Percentiles rank a stretch among this genome's conserved stretches.
These are phyloP conservation scores for Heliangelus exortis DNA, from an alignment of 2,797 vertebrate genomes.

Conservation along the genomic window DNA sequence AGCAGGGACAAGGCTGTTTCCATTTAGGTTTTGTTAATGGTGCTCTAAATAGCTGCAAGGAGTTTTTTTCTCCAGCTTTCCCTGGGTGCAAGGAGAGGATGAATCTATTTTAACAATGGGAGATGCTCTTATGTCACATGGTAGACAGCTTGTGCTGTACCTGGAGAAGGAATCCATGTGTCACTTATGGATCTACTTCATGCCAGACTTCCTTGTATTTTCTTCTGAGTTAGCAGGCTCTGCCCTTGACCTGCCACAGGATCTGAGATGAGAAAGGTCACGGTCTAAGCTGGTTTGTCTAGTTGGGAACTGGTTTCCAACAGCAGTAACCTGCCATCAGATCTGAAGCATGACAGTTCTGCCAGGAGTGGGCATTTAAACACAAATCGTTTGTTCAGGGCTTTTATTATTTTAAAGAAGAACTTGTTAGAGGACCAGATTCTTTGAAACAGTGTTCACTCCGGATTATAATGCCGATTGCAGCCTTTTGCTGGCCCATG, in stretches of 20 bases:
- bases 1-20: background rate
- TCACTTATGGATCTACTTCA: background rate
- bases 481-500: background rate
- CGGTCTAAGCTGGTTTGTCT: background rate
- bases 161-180: background rate
- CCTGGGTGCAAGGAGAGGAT: background rate
- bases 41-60: background rate
- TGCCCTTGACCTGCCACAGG: background rate
- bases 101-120: accelerated
- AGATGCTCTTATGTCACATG: background rate
- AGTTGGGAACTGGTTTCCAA: background rate
- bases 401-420: background rate
- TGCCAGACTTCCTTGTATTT: background rate
- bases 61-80: background rate
- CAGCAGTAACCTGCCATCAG: background rate
- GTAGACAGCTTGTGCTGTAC: background rate
- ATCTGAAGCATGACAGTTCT: background rate
- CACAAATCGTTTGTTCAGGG: background rate
- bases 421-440: background rate
- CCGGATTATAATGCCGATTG: background rate
- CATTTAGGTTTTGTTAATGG: background rate
- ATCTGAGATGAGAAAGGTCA: background rate
- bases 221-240: background rate
- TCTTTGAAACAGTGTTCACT: background rate
- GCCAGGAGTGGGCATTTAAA: background rate